These are phyloP conservation scores for Miltochrista miniata DNA, from an alignment of 2,888 invertebrate genomes.

Conservation along the genomic window DNA sequence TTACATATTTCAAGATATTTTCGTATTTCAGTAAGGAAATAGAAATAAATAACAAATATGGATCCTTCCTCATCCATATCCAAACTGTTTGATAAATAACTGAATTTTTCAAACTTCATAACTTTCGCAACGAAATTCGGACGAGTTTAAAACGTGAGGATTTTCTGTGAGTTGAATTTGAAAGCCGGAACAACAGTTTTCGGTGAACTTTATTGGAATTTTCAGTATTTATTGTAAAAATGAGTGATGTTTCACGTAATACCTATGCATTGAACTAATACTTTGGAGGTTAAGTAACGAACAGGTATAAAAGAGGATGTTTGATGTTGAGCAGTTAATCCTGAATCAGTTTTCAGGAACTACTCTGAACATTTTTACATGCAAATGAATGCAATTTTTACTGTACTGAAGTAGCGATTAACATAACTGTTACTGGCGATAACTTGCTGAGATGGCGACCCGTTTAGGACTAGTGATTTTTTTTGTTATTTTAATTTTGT, in stretches of 20 bases:
- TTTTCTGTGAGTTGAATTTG: constrained; percentile 15
- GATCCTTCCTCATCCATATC: constrained; percentile 22
- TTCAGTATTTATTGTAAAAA: constrained; percentile 17
- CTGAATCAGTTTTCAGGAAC: too few species aligned
- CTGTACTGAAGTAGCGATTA: too few species aligned
- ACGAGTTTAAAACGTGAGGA: constrained; percentile 24
- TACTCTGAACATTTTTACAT: too few species aligned
- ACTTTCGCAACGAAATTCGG: constrained; percentile 24
- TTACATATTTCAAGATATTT: constrained; percentile 5
- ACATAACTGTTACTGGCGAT: too few species aligned
- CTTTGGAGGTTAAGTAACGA: too few species aligned
- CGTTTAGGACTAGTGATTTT: too few species aligned
- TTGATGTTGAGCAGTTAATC: too few species aligned
- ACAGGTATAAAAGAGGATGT: too few species aligned
- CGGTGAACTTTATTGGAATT: constrained; percentile 8
- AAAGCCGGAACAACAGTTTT: constrained; percentile 22
- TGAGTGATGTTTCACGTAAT: constrained; percentile 3
- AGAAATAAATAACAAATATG: constrained; percentile 10
- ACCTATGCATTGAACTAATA: background rate
- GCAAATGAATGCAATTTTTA: too few species aligned
- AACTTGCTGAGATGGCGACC: too few species aligned
- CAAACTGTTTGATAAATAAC: constrained; percentile 24
- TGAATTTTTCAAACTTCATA: constrained; percentile 28
- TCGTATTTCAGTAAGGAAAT: constrained; percentile 7
- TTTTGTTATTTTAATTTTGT: too few species aligned